These are phyloP conservation scores for Boloria euphrosyne DNA, from an alignment of 2,888 invertebrate genomes.

Conservation along the genomic window DNA sequence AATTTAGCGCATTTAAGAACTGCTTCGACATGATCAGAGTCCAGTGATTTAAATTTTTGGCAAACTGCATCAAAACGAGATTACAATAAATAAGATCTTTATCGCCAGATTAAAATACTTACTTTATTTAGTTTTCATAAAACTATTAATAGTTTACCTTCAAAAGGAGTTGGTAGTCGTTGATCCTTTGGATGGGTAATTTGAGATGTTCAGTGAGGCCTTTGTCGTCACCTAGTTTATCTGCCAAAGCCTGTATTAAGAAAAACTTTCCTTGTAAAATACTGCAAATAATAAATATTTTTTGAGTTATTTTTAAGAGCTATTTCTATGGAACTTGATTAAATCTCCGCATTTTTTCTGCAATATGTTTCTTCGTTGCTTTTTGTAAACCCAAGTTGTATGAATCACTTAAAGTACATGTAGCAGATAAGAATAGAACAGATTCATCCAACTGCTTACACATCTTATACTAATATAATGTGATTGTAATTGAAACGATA, in stretches of 20 bases:
- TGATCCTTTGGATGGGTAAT: slow-evolving; percentile 96
- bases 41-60: slow-evolving; percentile 21
- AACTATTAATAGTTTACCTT: slow-evolving; percentile 84
- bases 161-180: slow-evolving; percentile 96
- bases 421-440: neutral
- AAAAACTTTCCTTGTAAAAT: neutral
- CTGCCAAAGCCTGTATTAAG: slow-evolving; percentile 88
- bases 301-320: too few species aligned
- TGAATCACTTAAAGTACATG: too few species aligned
- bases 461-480: slow-evolving; percentile 17
- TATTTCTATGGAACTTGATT: too few species aligned
- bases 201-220: slow-evolving; percentile 94
- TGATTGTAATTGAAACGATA: slow-evolving; percentile 24
- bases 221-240: slow-evolving; percentile 93
- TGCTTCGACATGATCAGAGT: slow-evolving; percentile 5
- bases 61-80: slow-evolving; percentile 9
- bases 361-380: too few species aligned
- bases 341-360: too few species aligned
- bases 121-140: neutral
- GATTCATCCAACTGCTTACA: slow-evolving; percentile 19
- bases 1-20: slow-evolving; percentile 22
- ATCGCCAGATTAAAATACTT: slow-evolving; percentile 2
- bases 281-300: neutral
- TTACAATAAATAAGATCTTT: slow-evolving; percentile 9
- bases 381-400: too few species aligned